Percentiles rank a stretch among this genome's conserved stretches.
phyloP scores from a whole-genome alignment of 2,113 vertebrate species.

The Heterotilapia buettikoferi region DNA sequence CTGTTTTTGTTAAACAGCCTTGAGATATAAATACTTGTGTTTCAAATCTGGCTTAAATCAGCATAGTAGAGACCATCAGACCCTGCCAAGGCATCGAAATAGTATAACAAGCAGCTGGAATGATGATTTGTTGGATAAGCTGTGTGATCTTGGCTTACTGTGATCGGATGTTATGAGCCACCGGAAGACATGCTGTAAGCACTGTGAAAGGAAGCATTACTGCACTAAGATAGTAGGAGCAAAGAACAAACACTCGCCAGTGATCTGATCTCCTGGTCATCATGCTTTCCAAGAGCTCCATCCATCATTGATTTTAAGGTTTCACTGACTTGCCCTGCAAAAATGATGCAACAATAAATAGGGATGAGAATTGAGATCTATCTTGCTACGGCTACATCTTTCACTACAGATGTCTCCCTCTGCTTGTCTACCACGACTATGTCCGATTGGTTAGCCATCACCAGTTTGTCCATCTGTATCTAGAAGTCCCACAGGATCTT shows the following conservation, averaged over 20 bases:
- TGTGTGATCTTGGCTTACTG: neutral
- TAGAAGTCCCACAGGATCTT: neutral
- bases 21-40: neutral
- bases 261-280: neutral
- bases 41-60: neutral
- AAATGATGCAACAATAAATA: neutral
- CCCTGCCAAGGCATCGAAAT: neutral
- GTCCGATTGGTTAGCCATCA: neutral
- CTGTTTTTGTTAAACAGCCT: neutral
- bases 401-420: neutral
- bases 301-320: neutral
- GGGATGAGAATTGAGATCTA: neutral
- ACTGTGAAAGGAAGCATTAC: neutral
- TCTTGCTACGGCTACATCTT: neutral
- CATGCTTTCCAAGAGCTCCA: neutral
- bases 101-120: neutral
- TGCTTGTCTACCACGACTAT: neutral
- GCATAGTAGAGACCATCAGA: neutral
- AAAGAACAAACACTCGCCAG: neutral
- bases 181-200: neutral
- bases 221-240: neutral
- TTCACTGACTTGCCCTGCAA: neutral
- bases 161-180: neutral
- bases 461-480: neutral
- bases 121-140: neutral